Percentiles rank a stretch among this genome's conserved stretches.
Conservation (phyloP, 2,797 vertebrate genomes). For the Bradypodion pumilum region DNA sequence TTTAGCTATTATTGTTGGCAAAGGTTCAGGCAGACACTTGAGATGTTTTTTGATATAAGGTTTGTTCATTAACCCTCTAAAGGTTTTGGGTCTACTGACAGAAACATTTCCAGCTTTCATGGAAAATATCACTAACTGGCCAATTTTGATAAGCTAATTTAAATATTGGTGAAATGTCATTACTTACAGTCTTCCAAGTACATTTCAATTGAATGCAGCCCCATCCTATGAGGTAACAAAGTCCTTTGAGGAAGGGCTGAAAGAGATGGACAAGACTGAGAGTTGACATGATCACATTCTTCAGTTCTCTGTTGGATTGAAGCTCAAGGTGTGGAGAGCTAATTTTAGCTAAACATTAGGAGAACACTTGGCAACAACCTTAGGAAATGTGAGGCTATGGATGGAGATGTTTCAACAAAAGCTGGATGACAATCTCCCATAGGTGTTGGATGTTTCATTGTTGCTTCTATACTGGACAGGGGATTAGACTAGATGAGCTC, state of each 20-base stretch:
- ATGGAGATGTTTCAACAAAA: neutral
- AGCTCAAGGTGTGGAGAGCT: neutral
- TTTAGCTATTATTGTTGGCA: slow-evolving; percentile 65
- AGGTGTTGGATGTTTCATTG: neutral
- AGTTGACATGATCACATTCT: neutral
- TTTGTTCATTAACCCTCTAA: slow-evolving; percentile 5
- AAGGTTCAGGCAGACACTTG: slow-evolving; percentile 56
- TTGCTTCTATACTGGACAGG: neutral
- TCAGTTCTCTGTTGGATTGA: neutral
- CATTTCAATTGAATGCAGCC: neutral
- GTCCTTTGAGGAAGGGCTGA: neutral
- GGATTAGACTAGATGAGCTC: neutral
- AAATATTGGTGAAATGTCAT: neutral
- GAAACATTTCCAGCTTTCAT: slow-evolving; percentile 18
- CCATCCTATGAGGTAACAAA: neutral
- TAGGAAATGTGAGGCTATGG: neutral
- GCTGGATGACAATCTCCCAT: neutral
- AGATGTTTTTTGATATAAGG: neutral
- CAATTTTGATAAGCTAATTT: slow-evolving; percentile 14
- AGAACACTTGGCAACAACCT: neutral
- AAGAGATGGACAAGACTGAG: neutral
- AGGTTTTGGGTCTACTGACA: neutral
- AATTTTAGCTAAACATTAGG: neutral
- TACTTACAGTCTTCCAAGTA: neutral
- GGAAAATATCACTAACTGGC: slow-evolving; percentile 9